Percentiles rank a stretch among this genome's conserved stretches.
These are phyloP conservation scores for Cassiopea xamachana DNA, from an alignment of 30 jellyfish, hydroid and myxozoan species.

Conservation along the genomic window DNA sequence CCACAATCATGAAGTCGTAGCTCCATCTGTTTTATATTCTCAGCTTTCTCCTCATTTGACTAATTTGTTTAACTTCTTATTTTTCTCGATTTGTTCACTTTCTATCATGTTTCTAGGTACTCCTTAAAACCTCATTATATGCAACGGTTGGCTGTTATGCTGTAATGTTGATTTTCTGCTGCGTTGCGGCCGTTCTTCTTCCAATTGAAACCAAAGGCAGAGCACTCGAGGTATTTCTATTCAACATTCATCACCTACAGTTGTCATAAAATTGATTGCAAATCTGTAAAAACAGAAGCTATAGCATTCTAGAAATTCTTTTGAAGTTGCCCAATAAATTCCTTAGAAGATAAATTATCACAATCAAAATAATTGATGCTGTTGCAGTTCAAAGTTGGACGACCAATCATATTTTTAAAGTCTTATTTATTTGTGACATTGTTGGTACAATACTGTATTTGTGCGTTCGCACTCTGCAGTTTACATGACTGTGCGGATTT, in stretches of 20 bases:
- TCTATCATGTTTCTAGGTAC: constrained; percentile 50
- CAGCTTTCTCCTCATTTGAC: neutral
- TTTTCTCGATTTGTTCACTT: neutral
- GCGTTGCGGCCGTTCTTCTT: constrained; percentile 56
- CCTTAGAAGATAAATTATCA: neutral
- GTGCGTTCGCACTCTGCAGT: no score
- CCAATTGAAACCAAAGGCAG: constrained; percentile 95
- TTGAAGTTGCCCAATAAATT: neutral
- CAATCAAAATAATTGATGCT: no score
- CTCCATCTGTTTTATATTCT: neutral
- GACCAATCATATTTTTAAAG: neutral
- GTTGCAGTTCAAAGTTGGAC: neutral
- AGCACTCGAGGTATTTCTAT: constrained; percentile 65
- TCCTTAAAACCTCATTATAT: constrained; percentile 72
- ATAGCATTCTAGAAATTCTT: no score
- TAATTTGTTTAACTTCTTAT: neutral
- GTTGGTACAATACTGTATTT: no score
- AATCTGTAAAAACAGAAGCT: neutral
- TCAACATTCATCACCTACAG: neutral
- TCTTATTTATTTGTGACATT: no score
- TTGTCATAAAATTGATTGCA: neutral
- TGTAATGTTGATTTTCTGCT: constrained; percentile 27
- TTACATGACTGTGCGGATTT: neutral
- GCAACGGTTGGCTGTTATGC: constrained; percentile 70
- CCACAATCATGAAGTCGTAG: neutral